Conservation (phyloP, 2,888 invertebrate species). For the Acanthosepion esculentum region DNA sequence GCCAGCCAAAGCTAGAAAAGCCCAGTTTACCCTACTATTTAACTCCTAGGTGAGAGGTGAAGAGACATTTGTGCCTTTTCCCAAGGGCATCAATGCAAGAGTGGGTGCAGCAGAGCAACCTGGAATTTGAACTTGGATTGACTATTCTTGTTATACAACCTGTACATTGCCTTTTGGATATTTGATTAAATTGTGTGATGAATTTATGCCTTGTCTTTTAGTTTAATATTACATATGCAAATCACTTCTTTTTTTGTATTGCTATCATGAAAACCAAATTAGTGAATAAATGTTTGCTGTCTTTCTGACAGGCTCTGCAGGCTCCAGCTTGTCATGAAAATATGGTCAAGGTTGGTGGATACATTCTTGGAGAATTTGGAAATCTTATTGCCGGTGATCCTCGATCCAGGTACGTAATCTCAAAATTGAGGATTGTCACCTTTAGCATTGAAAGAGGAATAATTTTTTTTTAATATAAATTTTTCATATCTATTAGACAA, state of each 20-base stretch:
- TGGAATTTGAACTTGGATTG: too few species aligned
- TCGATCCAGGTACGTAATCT: conserved; percentile 80
- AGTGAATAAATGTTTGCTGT: conserved; percentile 17
- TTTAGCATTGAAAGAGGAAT: background rate
- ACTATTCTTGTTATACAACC: too few species aligned
- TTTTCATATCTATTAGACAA: too few species aligned
- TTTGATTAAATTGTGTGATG: background rate
- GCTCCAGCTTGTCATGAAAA: conserved; percentile 99
- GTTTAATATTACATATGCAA: background rate
- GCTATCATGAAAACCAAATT: background rate
- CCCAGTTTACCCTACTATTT: too few species aligned
- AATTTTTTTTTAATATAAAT: too few species aligned
- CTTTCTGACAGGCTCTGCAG: conserved; percentile 84
- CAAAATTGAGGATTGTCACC: background rate
- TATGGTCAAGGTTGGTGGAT: conserved; percentile 99
- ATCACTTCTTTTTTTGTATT: background rate
- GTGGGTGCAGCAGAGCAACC: too few species aligned
- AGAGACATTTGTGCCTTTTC: too few species aligned
- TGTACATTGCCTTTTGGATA: background rate
- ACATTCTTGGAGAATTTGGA: conserved; percentile 98
- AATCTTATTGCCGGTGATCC: conserved; percentile 99
- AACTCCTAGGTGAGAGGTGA: too few species aligned
- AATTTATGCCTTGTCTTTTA: background rate
- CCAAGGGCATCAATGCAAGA: too few species aligned
- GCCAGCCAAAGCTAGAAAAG: too few species aligned